Conservation (phyloP, 2,797 vertebrate genomes). For the Siniperca scherzeri region DNA sequence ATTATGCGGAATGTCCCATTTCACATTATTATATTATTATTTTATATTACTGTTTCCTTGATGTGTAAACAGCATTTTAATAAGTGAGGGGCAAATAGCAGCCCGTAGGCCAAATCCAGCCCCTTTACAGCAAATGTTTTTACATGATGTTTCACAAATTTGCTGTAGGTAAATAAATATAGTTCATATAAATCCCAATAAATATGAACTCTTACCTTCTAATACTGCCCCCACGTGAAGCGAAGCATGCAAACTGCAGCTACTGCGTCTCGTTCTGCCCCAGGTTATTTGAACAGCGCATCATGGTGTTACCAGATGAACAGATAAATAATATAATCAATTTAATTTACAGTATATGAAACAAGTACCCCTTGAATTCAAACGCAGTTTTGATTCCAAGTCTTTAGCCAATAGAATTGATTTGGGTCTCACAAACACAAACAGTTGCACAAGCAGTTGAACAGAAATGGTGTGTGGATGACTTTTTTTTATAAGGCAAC, state of each 20-base stretch:
- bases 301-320: neutral
- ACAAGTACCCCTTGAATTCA: neutral
- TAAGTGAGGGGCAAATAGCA: neutral
- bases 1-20: neutral
- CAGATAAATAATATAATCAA: neutral
- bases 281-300: neutral
- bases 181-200: neutral
- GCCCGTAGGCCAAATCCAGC: too few relatives aligned
- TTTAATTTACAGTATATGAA: neutral
- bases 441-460: neutral
- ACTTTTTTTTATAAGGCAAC: too few relatives aligned
- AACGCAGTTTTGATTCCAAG: neutral
- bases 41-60: neutral
- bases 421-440: neutral
- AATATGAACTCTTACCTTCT: neutral
- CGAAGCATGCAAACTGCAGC: neutral
- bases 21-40: neutral
- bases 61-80: neutral
- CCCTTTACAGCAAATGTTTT: neutral
- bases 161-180: neutral
- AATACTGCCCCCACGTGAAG: neutral
- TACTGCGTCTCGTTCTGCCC: neutral
- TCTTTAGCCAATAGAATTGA: neutral
- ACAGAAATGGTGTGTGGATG: neutral
- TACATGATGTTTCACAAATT: neutral